Percentiles rank a stretch among this genome's conserved stretches.
Evolutionary conservation across 2,113 vertebrate species (phyloP).

Genomic region (Lasiurus cinereus): DNA sequence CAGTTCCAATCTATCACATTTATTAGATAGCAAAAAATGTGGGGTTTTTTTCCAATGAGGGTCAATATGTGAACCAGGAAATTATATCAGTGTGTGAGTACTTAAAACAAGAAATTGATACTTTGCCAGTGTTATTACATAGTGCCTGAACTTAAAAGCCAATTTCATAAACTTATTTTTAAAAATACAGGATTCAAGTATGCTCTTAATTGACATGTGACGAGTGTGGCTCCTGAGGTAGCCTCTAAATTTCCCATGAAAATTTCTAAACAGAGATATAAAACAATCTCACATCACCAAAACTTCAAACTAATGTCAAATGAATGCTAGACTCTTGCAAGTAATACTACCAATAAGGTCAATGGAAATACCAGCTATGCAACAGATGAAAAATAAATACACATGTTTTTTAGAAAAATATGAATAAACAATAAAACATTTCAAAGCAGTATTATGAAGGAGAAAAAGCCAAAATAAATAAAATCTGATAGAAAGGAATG

Average conservation of each 20-base stretch:
- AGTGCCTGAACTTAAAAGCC: conserved; percentile 33
- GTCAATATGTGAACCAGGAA: conserved; percentile 18
- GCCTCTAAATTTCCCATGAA: neutral
- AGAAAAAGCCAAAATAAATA: neutral
- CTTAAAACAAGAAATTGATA: neutral
- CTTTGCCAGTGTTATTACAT: neutral
- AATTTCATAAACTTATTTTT: conserved; percentile 51
- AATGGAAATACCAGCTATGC: neutral
- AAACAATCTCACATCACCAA: neutral
- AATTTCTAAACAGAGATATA: neutral
- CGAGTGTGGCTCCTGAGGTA: neutral
- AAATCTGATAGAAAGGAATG: neutral
- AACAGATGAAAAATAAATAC: neutral
- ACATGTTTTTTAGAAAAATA: neutral
- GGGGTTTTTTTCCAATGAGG: conserved; percentile 22
- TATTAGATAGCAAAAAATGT: neutral
- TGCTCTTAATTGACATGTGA: neutral
- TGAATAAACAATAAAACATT: neutral
- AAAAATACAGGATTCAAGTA: neutral
- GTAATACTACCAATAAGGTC: neutral
- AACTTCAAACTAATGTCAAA: neutral
- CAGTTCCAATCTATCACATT: neutral
- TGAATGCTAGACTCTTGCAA: neutral
- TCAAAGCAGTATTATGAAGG: neutral
- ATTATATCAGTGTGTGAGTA: neutral